phyloP scores from a whole-genome alignment of 2,888 invertebrate species.

The Scaptomyza flava region DNA sequence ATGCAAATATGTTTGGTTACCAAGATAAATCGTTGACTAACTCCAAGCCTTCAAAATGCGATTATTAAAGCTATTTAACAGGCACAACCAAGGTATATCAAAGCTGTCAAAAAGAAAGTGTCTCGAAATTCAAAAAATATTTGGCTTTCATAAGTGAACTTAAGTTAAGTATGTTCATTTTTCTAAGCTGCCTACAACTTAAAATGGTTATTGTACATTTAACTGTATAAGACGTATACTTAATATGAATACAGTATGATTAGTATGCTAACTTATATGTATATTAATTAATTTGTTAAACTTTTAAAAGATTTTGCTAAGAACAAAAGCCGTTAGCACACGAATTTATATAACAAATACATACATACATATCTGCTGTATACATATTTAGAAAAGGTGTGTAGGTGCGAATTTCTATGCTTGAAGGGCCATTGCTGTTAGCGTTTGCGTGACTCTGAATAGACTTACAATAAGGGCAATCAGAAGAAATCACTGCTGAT shows the following conservation, averaged over 20 bases:
- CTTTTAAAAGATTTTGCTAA: background rate
- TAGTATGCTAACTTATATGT: no score
- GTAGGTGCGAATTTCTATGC: constrained; percentile 11
- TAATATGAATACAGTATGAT: background rate
- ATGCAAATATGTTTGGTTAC: background rate
- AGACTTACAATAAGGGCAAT: constrained; percentile 72
- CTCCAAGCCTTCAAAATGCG: background rate
- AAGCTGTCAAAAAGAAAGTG: no score
- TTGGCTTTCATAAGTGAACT: no score
- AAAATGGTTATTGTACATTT: background rate
- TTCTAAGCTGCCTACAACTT: background rate
- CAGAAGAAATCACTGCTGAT: constrained; percentile 54
- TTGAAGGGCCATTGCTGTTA: constrained; percentile 3
- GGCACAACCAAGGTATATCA: background rate
- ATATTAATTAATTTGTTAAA: background rate
- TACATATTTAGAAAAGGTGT: constrained; percentile 2
- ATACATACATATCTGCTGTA: background rate
- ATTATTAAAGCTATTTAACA: background rate
- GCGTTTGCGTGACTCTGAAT: constrained; percentile 44
- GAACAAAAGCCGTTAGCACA: background rate
- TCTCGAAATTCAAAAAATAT: no score
- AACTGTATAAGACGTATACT: background rate
- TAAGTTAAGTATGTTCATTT: no score
- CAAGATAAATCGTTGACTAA: constrained; percentile 1
- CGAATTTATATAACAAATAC: constrained; percentile 9